Conservation (phyloP, 2,888 invertebrate species). For the Molanna angustata region DNA sequence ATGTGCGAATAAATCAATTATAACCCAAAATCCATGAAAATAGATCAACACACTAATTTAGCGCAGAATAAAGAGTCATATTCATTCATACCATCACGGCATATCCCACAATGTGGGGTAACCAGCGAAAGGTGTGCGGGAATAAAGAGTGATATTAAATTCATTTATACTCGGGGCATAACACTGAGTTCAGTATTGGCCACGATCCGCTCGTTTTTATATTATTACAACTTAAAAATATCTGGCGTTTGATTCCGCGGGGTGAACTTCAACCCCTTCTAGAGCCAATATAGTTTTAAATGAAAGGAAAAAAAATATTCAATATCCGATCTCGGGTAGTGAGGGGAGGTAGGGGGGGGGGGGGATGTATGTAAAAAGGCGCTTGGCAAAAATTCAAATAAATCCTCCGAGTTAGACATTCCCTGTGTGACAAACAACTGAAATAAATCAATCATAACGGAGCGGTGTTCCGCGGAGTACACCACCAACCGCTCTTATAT, state of each 20-base stretch:
- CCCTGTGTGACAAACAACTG: constrained; percentile 55
- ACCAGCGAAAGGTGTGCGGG: too few relatives aligned
- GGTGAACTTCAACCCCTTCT: constrained; percentile 42
- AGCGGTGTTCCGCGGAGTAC: constrained; percentile 40
- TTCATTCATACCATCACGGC: too few relatives aligned
- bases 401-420: constrained; percentile 41
- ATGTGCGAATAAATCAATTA: too few relatives aligned
- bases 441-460: constrained; percentile 57
- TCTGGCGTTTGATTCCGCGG: constrained; percentile 15
- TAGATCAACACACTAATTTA: too few relatives aligned
- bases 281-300: constrained; percentile 43
- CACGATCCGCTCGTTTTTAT: too few relatives aligned
- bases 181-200: too few relatives aligned
- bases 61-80: too few relatives aligned
- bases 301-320: constrained; percentile 40
- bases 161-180: too few relatives aligned
- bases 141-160: too few relatives aligned
- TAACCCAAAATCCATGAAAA: too few relatives aligned
- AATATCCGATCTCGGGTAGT: constrained; percentile 22
- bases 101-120: too few relatives aligned
- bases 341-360: constrained; percentile 31
- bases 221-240: constrained; percentile 8
- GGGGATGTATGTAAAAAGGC: too few relatives aligned
- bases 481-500: constrained; percentile 19
- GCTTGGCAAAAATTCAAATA: constrained; percentile 57